Evolutionary conservation across 2,113 vertebrate genomes (phyloP).

Genomic region (Melanotaenia duboulayi): DNA sequence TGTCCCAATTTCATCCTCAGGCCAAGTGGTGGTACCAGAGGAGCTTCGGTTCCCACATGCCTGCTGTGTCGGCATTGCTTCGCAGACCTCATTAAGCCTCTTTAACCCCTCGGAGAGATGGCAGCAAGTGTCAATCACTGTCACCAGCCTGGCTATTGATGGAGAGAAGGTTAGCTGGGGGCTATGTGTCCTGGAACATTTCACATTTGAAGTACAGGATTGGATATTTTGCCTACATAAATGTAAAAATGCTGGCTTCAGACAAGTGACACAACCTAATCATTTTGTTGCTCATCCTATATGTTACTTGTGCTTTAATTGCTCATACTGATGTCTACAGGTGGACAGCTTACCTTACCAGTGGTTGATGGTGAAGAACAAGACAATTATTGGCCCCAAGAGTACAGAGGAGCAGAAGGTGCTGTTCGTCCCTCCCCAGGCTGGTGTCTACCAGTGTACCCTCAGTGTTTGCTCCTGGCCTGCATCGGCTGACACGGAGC

Average conservation of each 20-base stretch:
- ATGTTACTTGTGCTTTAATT: background rate
- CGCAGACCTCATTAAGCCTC: conserved; percentile 88
- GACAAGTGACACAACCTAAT: no score
- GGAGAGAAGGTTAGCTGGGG: conserved; percentile 83
- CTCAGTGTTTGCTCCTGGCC: conserved; percentile 93
- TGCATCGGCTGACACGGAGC: conserved; percentile 86
- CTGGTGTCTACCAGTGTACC: conserved; percentile 91
- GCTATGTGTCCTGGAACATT: background rate
- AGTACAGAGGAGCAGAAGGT: conserved; percentile 92
- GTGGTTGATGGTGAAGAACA: conserved; percentile 95
- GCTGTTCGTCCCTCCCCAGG: conserved; percentile 87
- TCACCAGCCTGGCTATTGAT: conserved; percentile 87
- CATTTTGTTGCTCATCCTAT: accelerated
- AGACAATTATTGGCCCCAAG: conserved; percentile 90
- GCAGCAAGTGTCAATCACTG: conserved; percentile 89
- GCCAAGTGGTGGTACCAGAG: conserved; percentile 88
- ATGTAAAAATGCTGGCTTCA: no score
- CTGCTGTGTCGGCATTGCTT: conserved; percentile 96
- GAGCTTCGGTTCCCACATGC: conserved; percentile 90
- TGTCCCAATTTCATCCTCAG: conserved; percentile 65
- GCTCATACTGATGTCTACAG: conserved; percentile 70
- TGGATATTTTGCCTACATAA: no score
- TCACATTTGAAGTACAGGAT: background rate
- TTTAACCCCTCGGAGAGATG: conserved; percentile 94
- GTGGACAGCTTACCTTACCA: conserved; percentile 87